A percentile compares a stretch with the other conserved stretches of the same genome.
Conservation (phyloP, 2,113 vertebrate species). For the Alexandromys fortis region DNA sequence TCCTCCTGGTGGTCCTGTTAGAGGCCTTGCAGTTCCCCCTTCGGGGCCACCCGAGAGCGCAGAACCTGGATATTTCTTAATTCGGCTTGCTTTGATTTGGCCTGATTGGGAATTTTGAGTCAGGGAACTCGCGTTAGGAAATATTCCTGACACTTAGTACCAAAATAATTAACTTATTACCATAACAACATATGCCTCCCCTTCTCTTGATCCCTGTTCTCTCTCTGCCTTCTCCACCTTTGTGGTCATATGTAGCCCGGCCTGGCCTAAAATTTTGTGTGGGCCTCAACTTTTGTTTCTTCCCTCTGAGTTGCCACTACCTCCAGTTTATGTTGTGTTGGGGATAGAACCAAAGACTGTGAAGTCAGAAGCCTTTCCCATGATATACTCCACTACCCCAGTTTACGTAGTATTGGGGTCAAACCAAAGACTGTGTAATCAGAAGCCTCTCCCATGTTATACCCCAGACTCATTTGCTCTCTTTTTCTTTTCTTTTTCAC, state of each 20-base stretch:
- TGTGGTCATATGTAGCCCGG: neutral
- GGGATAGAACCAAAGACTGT: neutral
- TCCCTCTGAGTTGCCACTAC: too few species aligned
- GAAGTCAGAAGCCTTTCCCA: neutral
- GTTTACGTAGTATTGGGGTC: too few species aligned
- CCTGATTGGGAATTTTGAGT: too few species aligned
- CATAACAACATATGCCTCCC: neutral
- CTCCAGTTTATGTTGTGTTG: neutral
- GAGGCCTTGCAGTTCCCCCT: too few species aligned
- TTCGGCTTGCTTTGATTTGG: too few species aligned
- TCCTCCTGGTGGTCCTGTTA: too few species aligned
- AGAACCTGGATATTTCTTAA: too few species aligned
- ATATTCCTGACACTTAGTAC: neutral
- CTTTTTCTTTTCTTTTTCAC: neutral
- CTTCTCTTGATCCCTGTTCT: neutral
- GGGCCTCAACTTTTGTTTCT: neutral
- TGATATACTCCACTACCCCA: too few species aligned
- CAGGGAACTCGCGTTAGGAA: too few species aligned
- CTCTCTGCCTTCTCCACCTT: too few species aligned
- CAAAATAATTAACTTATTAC: constrained; percentile 15
- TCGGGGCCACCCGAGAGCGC: too few species aligned
- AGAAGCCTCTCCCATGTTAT: neutral
- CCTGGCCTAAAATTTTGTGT: too few species aligned
- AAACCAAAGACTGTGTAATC: neutral
- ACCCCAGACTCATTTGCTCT: neutral